Evolutionary conservation across 2,888 invertebrate genomes (phyloP).

Genomic region (Cyrtodaria siliqua): DNA sequence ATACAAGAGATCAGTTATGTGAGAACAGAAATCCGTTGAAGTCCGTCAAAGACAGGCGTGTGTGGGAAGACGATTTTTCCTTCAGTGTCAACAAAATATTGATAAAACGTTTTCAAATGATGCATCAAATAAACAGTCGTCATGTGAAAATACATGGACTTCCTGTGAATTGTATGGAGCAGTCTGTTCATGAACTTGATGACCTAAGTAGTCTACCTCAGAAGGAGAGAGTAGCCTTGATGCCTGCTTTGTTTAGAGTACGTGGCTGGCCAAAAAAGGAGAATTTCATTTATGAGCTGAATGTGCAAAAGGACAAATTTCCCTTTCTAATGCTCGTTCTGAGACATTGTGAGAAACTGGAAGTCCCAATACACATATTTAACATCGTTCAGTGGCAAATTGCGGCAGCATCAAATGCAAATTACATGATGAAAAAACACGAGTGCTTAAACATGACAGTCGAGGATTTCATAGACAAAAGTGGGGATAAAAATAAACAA

Average conservation of each 20-base stretch:
- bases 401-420: slow-evolving; percentile 41
- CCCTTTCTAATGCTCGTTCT: slow-evolving; percentile 44
- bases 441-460: slow-evolving; percentile 55
- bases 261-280: slow-evolving; percentile 11
- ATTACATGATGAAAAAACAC: slow-evolving; percentile 57
- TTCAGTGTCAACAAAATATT: slow-evolving; percentile 2
- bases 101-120: slow-evolving; percentile 11
- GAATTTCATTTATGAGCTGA: slow-evolving; percentile 33
- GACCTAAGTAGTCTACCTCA: background rate
- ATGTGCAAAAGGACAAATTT: slow-evolving; percentile 5
- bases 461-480: slow-evolving; percentile 25
- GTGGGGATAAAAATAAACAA: slow-evolving; percentile 10
- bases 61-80: slow-evolving; percentile 29
- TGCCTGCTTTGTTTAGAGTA: slow-evolving; percentile 42
- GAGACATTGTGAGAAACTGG: slow-evolving; percentile 20
- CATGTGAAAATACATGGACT: background rate
- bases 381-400: slow-evolving; percentile 64
- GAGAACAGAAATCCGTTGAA: background rate
- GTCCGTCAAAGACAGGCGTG: background rate
- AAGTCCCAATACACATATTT: slow-evolving; percentile 43
- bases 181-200: background rate
- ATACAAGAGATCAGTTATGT: slow-evolving; percentile 9
- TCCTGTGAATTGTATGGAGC: background rate
- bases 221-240: background rate
- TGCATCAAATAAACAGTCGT: background rate